Base-by-base conservation (phyloP, 2,888 invertebrate genomes). In the Strigamia maritima region DNA sequence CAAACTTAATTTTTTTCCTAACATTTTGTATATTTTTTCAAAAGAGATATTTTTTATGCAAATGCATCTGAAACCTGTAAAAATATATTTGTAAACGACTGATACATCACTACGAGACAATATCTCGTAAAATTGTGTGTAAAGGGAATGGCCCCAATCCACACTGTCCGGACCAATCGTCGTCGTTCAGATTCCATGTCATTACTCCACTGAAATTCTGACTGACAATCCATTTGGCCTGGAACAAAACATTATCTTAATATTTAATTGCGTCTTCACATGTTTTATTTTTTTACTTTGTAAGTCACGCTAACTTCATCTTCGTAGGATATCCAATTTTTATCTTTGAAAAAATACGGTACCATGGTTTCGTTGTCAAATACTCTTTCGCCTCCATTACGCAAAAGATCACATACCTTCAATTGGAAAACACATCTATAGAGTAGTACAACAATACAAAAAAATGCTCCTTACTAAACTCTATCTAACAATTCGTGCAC, bases 241-340 rank as follows among this genome's bases (percentile, higher is more conserved):
- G 22, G 31, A 76, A 35, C 28, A 76, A 40, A 19, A 76, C 35
- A 35, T 35, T 35, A n/a, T n/a, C n/a, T 31, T 22, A 10, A 16
- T 10, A 74, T 74, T 35, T 2, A 75, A 28, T 75, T 16, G 3
- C 10, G 0, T 14, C 28, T 8, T 65, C 24, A 7, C 12, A 2
- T 14, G 12, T 2, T n/a, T 19, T 8, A n/a, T 28, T 12, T 0
- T 24, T 38, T 49, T 83, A 90, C 91, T 87, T 93, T 95, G 83
- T 90, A 90, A 79, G 87, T 87, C 1, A 93, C 88, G 85, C 94
- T 95, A 76, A 88, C 85, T 31, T 89, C 88, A 83, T 92, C 90
- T 81, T 95, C 95, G 84, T 90, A 95, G 0, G 94, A 94, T 70
- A 94, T 89, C 96, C 96, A 96, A 83, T 95, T 92, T 26, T 80